Evolutionary conservation across 2,888 invertebrate species (phyloP).

Genomic region (Mesodorylaimus sp.): DNA sequence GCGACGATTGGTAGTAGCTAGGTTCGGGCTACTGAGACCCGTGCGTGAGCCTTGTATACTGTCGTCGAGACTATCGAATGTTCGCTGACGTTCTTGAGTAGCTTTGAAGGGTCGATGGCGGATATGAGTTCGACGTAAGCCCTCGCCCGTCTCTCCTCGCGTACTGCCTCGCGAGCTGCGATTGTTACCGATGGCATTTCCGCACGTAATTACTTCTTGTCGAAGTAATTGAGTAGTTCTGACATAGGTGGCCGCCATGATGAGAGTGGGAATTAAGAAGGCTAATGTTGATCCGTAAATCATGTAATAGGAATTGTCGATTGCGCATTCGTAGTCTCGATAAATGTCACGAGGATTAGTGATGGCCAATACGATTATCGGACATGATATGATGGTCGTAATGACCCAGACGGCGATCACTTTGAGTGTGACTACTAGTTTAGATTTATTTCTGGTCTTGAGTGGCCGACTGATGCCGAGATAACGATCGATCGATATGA

Average conservation of each 20-base stretch:
- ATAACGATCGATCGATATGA: conserved; percentile 48
- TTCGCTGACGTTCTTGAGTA: not conserved
- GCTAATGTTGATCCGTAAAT: conserved; percentile 64
- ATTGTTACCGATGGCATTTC: not conserved
- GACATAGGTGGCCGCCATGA: conserved; percentile 86
- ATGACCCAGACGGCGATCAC: conserved; percentile 82
- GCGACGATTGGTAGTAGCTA: too few species aligned
- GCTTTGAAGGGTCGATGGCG: not conserved
- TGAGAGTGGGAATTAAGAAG: conserved; percentile 80
- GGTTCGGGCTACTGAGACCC: not conserved
- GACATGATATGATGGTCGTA: conserved; percentile 74
- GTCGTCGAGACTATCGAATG: not conserved
- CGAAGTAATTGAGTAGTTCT: conserved; percentile 15
- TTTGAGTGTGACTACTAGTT: conserved; percentile 51
- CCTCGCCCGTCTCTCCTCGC: not conserved
- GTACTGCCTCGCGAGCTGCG: not conserved
- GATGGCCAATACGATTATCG: conserved; percentile 43
- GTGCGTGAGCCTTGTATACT: not conserved
- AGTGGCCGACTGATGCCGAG: conserved; percentile 76
- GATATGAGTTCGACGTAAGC: not conserved
- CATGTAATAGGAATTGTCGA: conserved; percentile 24
- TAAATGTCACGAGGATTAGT: conserved; percentile 37
- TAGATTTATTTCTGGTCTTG: conserved; percentile 70
- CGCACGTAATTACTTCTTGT: not conserved
- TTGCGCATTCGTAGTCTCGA: conserved; percentile 32